phyloP scores from a whole-genome alignment of 1,140 invertebrate genomes.

The Lerema accius region DNA sequence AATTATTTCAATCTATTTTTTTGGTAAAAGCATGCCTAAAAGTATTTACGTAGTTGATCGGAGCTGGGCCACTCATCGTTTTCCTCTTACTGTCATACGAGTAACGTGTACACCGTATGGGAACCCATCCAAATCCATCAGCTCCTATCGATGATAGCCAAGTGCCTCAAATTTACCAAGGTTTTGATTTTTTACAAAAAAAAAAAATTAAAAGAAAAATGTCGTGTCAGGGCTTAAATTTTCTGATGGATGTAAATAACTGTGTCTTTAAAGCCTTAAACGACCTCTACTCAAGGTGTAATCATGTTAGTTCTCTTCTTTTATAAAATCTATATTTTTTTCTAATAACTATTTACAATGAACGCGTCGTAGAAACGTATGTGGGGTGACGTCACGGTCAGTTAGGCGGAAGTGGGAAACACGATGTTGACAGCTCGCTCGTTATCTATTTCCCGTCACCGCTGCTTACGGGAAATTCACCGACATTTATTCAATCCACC shows the following conservation, averaged over 20 bases:
- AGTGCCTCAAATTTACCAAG: no score
- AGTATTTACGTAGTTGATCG: not conserved
- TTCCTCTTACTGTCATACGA: not conserved
- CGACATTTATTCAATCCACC: constrained; percentile 22
- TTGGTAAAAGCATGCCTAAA: not conserved
- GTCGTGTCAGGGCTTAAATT: no score
- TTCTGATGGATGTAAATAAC: no score
- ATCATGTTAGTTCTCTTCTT: no score
- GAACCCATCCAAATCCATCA: not conserved
- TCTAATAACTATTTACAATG: not conserved
- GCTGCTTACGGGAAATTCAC: constrained; percentile 13
- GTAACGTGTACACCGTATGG: not conserved
- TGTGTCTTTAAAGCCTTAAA: no score
- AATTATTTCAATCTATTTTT: not conserved
- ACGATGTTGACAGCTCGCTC: constrained; percentile 25
- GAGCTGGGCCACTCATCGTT: not conserved
- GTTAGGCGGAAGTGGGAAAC: constrained; percentile 29
- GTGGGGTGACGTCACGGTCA: constrained; percentile 23
- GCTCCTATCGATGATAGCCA: not conserved
- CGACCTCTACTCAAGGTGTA: no score
- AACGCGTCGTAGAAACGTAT: not conserved
- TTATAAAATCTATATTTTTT: no score
- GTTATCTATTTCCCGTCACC: constrained; percentile 27
- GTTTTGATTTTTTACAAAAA: no score
- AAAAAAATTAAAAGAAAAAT: no score